phyloP scores from a whole-genome alignment of 2,888 invertebrate species.

The Pammene aurita region DNA sequence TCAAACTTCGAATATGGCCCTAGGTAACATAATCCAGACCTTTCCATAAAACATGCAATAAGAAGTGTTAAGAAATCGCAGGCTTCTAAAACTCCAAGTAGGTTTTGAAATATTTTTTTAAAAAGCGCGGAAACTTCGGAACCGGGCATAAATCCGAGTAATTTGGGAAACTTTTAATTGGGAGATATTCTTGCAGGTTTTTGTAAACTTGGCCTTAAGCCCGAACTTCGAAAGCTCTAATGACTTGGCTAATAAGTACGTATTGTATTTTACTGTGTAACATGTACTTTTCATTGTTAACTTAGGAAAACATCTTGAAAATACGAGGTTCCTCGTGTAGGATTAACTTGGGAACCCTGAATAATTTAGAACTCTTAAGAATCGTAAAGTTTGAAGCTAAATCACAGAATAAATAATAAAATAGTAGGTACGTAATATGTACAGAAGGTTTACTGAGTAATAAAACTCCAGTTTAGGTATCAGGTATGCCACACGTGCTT shows the following conservation, averaged over 20 bases:
- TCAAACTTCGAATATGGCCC: no score
- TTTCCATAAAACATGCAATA: conserved; percentile 18
- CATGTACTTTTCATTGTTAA: no score
- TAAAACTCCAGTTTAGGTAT: no score
- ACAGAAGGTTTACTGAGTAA: no score
- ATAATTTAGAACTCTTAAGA: no score
- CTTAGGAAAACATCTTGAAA: no score
- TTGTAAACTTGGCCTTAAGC: neutral
- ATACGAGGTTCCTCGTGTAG: no score
- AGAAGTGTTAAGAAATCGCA: conserved; percentile 5
- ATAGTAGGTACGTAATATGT: no score
- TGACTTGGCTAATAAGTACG: neutral
- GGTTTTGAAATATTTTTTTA: conserved; percentile 16
- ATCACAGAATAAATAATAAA: no score
- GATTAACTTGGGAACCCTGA: no score
- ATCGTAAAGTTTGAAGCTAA: no score
- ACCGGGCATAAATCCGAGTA: conserved; percentile 20
- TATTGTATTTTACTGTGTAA: neutral
- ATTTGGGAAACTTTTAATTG: conserved; percentile 28
- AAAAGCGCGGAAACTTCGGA: conserved; percentile 18
- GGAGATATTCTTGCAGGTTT: conserved; percentile 19
- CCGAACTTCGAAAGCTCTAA: neutral
- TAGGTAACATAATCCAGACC: neutral
- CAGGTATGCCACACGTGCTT: no score
- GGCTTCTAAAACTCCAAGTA: neutral